These are phyloP conservation scores for Ferdinandea cuprea DNA, from an alignment of 2,888 invertebrate species.

Conservation along the genomic window DNA sequence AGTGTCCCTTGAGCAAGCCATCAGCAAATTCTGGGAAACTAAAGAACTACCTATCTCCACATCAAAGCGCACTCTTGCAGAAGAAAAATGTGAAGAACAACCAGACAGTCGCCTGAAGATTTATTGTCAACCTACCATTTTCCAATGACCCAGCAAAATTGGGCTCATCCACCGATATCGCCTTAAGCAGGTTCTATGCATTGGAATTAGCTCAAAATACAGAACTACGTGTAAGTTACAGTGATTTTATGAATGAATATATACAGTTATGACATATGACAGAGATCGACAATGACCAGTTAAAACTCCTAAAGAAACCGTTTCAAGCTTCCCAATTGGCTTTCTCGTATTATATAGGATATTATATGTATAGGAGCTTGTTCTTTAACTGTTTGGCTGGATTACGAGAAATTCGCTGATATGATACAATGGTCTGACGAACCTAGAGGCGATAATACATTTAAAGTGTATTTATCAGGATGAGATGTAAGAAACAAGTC, in stretches of 20 bases:
- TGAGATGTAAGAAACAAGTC: too few relatives aligned
- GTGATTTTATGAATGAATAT: conserved; percentile 75
- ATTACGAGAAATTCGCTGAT: too few relatives aligned
- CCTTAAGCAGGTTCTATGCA: neutral
- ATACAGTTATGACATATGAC: conserved; percentile 72
- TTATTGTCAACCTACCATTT: neutral
- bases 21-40: conserved; percentile 5
- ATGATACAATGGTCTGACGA: too few relatives aligned
- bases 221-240: too few relatives aligned
- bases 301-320: too few relatives aligned
- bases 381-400: too few relatives aligned
- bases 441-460: too few relatives aligned
- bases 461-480: too few relatives aligned
- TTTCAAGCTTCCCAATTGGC: too few relatives aligned
- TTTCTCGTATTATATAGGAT: too few relatives aligned
- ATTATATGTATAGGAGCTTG: too few relatives aligned
- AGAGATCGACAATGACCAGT: too few relatives aligned
- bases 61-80: neutral
- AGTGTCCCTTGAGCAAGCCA: conserved; percentile 9
- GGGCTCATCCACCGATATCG: neutral
- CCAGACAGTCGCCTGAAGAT: conserved; percentile 41
- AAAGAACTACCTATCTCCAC: neutral
- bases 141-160: neutral
- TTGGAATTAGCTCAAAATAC: neutral
- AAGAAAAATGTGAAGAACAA: conserved; percentile 52